These are phyloP conservation scores for Upupa epops DNA, from an alignment of 2,113 vertebrate species.

Conservation along the genomic window DNA sequence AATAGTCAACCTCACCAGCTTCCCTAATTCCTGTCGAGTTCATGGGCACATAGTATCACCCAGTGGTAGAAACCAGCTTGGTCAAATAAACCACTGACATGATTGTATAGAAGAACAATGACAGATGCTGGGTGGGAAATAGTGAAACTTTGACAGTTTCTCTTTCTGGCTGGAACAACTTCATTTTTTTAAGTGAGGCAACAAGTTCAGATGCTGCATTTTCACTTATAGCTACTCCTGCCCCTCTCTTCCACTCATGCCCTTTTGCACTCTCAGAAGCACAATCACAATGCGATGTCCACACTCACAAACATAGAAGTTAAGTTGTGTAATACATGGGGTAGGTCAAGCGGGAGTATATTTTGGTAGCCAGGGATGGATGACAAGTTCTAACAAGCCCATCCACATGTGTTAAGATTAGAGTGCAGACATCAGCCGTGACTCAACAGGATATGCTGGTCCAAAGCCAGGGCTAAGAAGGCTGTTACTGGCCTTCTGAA, in stretches of 20 bases:
- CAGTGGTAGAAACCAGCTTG: constrained; percentile 28
- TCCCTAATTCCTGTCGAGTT: background rate
- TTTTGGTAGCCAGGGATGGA: constrained; percentile 55
- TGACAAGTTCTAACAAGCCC: constrained; percentile 71
- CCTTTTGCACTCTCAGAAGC: background rate
- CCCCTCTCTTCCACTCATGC: background rate
- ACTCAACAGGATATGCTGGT: constrained; percentile 72
- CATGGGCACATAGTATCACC: constrained; percentile 7
- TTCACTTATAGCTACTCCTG: background rate
- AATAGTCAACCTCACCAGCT: background rate
- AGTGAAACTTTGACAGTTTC: background rate
- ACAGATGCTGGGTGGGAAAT: background rate
- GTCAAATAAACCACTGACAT: background rate
- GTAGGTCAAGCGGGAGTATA: constrained; percentile 42
- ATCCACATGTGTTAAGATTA: constrained; percentile 68
- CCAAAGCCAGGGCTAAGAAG: constrained; percentile 52
- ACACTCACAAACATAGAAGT: background rate
- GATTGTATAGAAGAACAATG: background rate
- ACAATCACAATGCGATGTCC: background rate
- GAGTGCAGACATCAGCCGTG: constrained; percentile 64
- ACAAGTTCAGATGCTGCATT: background rate
- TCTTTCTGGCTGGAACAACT: background rate
- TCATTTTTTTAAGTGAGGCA: background rate
- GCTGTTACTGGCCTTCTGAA: constrained; percentile 66
- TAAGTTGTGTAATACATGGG: background rate